A percentile compares a stretch with the other conserved stretches of the same genome.
Evolutionary conservation across 2,113 vertebrate genomes (phyloP).

Genomic region (Amphiprion ocellaris): DNA sequence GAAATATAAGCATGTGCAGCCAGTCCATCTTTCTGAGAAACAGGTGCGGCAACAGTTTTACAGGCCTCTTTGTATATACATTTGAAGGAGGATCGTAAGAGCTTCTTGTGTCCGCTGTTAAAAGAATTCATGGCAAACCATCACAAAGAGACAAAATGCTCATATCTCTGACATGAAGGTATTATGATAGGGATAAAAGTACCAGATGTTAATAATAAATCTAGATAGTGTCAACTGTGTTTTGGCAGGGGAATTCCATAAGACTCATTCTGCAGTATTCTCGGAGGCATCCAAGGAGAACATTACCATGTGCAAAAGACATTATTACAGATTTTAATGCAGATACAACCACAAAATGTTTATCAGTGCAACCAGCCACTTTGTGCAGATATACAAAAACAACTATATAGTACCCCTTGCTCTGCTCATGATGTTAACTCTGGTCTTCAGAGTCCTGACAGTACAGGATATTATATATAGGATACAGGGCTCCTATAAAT

Average conservation of each 20-base stretch:
- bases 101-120: slow-evolving; percentile 54
- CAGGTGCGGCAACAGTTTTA: slow-evolving; percentile 64
- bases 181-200: slow-evolving; percentile 70
- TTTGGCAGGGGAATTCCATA: slow-evolving; percentile 33
- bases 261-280: slow-evolving; percentile 33
- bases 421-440: too few species aligned
- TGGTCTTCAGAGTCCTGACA: too few species aligned
- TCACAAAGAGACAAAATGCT: slow-evolving; percentile 64
- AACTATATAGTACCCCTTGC: too few species aligned
- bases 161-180: slow-evolving; percentile 71
- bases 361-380: background rate
- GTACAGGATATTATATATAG: too few species aligned
- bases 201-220: slow-evolving; percentile 77
- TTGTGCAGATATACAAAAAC: slow-evolving; percentile 1
- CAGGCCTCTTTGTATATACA: slow-evolving; percentile 37
- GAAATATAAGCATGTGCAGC: slow-evolving; percentile 69
- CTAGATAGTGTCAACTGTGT: slow-evolving; percentile 50
- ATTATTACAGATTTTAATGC: slow-evolving; percentile 16
- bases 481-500: too few species aligned
- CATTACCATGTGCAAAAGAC: slow-evolving; percentile 20
- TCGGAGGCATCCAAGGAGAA: slow-evolving; percentile 14
- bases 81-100: slow-evolving; percentile 49
- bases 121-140: slow-evolving; percentile 67
- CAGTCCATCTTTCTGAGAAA: slow-evolving; percentile 53
- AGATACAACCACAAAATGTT: background rate